phyloP scores from a whole-genome alignment of 2,888 invertebrate species.

The Rotaria macrura region DNA sequence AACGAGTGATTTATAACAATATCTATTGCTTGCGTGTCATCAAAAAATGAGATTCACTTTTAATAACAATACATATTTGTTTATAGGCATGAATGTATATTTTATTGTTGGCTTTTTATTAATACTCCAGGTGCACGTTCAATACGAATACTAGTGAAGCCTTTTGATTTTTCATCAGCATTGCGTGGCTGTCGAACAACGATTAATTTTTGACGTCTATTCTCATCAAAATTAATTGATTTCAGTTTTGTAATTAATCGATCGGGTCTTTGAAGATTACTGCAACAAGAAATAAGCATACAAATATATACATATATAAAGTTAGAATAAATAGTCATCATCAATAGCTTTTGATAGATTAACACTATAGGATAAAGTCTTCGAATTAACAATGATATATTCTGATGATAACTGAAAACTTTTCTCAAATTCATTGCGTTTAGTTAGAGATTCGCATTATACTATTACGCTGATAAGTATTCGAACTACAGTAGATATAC shows the following conservation, averaged over 20 bases:
- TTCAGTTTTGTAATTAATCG: slow-evolving; percentile 28
- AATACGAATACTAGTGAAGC: slow-evolving; percentile 15
- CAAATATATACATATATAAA: too few relatives aligned
- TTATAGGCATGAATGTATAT: not conserved
- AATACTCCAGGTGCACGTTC: slow-evolving; percentile 27
- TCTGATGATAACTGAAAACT: too few relatives aligned
- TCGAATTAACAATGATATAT: too few relatives aligned
- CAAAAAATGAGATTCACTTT: not conserved
- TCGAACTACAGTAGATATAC: too few relatives aligned
- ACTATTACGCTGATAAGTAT: too few relatives aligned
- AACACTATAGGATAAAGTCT: too few relatives aligned
- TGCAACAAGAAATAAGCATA: not conserved
- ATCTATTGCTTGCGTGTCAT: slow-evolving; percentile 6
- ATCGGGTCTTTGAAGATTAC: slow-evolving; percentile 28
- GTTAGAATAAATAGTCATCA: too few relatives aligned
- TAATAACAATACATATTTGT: not conserved
- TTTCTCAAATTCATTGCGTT: too few relatives aligned
- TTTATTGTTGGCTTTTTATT: not conserved
- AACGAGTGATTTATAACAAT: too few relatives aligned
- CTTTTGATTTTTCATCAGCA: slow-evolving; percentile 31
- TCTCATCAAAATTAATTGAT: slow-evolving; percentile 26
- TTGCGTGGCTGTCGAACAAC: slow-evolving; percentile 28
- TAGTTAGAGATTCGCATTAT: too few relatives aligned
- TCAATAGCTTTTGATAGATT: too few relatives aligned
- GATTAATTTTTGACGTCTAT: slow-evolving; percentile 26